Conservation (phyloP, 2,797 vertebrate genomes). For the Periophthalmus magnuspinnatus region DNA sequence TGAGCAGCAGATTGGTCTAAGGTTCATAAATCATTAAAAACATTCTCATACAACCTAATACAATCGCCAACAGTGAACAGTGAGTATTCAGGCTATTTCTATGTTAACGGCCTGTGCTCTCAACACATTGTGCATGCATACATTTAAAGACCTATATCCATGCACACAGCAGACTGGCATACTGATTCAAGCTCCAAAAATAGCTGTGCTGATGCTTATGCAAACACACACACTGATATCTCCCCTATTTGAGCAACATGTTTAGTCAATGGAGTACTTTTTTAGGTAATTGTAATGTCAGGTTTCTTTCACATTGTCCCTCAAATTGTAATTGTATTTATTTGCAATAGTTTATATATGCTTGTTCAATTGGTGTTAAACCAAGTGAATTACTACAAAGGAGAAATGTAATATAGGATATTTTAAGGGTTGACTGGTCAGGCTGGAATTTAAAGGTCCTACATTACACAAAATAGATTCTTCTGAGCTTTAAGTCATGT, state of each 20-base stretch:
- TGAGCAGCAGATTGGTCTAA: slow-evolving; percentile 17
- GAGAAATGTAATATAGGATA: too few relatives aligned
- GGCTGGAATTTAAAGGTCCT: too few relatives aligned
- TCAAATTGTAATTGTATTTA: too few relatives aligned
- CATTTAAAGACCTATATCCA: slow-evolving; percentile 16
- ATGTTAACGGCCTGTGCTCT: slow-evolving; percentile 25
- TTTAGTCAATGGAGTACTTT: not conserved
- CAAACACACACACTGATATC: slow-evolving; percentile 21
- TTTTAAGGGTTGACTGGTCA: too few relatives aligned
- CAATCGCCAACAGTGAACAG: slow-evolving; percentile 11
- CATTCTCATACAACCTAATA: slow-evolving; percentile 12
- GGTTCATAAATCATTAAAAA: slow-evolving; percentile 38
- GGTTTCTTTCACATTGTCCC: too few relatives aligned
- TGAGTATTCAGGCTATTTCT: slow-evolving; percentile 11
- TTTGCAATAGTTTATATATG: too few relatives aligned
- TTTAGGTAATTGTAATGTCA: not conserved
- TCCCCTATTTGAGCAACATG: slow-evolving; percentile 2
- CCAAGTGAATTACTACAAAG: too few relatives aligned
- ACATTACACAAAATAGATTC: too few relatives aligned
- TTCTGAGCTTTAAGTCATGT: too few relatives aligned
- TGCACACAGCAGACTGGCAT: slow-evolving; percentile 30
- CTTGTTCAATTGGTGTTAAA: too few relatives aligned
- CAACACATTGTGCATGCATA: not conserved
- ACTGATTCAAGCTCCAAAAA: slow-evolving; percentile 40
- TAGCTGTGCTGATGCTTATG: slow-evolving; percentile 27